Percentiles rank a stretch among this genome's conserved stretches.
phyloP scores from a whole-genome alignment of 2,113 vertebrate genomes.

The Motacilla tschutschensis region DNA sequence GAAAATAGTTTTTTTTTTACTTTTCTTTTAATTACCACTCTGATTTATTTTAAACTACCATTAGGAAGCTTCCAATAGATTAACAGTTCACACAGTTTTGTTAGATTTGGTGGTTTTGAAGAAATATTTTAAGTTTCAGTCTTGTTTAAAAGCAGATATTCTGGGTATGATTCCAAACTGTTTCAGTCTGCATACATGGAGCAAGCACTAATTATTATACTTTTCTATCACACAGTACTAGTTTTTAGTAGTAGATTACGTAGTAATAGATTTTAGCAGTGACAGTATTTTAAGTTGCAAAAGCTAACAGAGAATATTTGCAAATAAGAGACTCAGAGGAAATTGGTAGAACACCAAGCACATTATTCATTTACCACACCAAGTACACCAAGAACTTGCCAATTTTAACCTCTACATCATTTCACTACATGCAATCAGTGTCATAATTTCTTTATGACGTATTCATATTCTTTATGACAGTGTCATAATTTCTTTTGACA shows the following conservation, averaged over 20 bases:
- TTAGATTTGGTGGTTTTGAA: not conserved
- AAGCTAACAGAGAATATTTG: not conserved
- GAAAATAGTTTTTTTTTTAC: not conserved
- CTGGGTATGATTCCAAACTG: not conserved
- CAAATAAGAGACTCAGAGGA: not conserved
- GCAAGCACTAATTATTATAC: not conserved
- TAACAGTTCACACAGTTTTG: not conserved
- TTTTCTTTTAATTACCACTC: not conserved
- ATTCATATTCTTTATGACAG: too few relatives aligned
- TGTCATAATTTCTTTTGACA: not conserved
- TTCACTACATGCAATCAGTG: not conserved
- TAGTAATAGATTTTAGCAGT: not conserved
- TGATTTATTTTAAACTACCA: not conserved
- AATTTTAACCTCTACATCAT: not conserved
- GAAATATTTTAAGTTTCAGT: not conserved
- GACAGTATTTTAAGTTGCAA: not conserved
- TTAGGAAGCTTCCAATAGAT: not conserved
- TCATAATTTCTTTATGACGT: not conserved
- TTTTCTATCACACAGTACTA: not conserved
- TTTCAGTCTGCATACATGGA: not conserved
- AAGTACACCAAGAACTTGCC: not conserved
- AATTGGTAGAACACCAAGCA: not conserved
- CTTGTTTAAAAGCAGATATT: slow-evolving; percentile 64
- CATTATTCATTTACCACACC: not conserved
- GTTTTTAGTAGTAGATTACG: not conserved